These are phyloP conservation scores for Apis dorsata DNA, from an alignment of 1,140 invertebrate genomes.

Conservation along the genomic window DNA sequence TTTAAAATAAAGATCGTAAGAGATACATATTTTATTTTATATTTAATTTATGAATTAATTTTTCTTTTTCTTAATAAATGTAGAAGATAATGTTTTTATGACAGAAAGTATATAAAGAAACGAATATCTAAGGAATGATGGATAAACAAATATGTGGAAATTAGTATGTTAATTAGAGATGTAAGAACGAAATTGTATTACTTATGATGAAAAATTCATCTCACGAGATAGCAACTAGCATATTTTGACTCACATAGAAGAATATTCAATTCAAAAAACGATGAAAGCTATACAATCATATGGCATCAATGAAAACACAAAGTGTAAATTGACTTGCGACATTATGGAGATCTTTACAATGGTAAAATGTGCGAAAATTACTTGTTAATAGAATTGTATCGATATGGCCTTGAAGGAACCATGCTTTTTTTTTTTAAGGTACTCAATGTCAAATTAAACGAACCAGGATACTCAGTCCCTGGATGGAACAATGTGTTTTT, in stretches of 20 bases:
- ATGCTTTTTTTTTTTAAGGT: conserved; percentile 20
- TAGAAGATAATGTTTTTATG: not conserved
- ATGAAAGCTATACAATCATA: not conserved
- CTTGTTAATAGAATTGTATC: conserved; percentile 31
- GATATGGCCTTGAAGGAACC: conserved; percentile 36
- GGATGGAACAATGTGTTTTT: conserved; percentile 12
- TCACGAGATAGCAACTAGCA: too few relatives aligned
- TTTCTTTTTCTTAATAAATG: not conserved
- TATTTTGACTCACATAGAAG: not conserved
- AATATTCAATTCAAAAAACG: not conserved
- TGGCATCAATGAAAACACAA: conserved; percentile 31
- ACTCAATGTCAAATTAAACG: conserved; percentile 8
- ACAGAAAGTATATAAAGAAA: too few relatives aligned
- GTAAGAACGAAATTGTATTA: not conserved
- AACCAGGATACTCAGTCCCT: not conserved
- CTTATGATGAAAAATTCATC: not conserved
- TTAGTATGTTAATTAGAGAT: not conserved
- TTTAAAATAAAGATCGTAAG: not conserved
- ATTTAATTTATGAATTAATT: not conserved
- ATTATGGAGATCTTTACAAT: conserved; percentile 35
- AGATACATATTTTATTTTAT: not conserved
- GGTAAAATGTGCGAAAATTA: conserved; percentile 53
- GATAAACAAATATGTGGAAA: not conserved
- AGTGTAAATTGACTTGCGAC: conserved; percentile 50
- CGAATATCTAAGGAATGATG: too few relatives aligned